Base-by-base conservation (phyloP, 2,113 vertebrate species). In the Gobiocypris rarus region DNA sequence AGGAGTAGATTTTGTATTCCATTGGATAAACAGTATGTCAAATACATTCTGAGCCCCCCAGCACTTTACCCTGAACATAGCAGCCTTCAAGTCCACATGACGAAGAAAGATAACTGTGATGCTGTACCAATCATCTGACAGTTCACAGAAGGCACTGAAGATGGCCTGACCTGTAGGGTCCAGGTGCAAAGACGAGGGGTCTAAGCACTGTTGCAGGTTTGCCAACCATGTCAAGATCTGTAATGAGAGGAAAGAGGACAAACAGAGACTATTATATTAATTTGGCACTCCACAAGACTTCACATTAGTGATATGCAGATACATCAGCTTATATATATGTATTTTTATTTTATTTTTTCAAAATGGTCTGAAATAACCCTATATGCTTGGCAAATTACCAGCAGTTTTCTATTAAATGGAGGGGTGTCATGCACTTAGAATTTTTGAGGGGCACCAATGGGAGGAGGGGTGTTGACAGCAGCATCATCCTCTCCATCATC, bases 81-180 rank as follows among this genome's bases (percentile, higher is more conserved):
- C 0, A 52, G 89, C 90, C 75, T 94, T 90, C 45, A 84, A 0
- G 87, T 96, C 95, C 73, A 97, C 11, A 75, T 99, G 94, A 34
- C 89, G 94, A 63, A 95, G 78, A 67, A 96, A 85, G 17, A 97
- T 95, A 83, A 99, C 48, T 0, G 91, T 91, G 0, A 97, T 94
- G 89, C 17, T 93, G 84, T 93, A 96, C 92, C 92, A 93, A 17
- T 95, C 84, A 5, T 14, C 19, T 1, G 94, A 76, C 85, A 96
- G 86, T 26, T 90, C 92, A 90, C 98, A 99, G 83, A 97, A 85
- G 81, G 94, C 89, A 67, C 84, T 81, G 19, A 86, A 87, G 67
- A 93, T 38, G 5, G 85, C 75, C 1, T 0, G 45, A 28, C 91
- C 92, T 2, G 91, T 14, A 50, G 89, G 81, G 1, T 86, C 88